Evolutionary conservation across 1,140 invertebrate species (phyloP).

Genomic region (Zaprionus tsacasi): DNA sequence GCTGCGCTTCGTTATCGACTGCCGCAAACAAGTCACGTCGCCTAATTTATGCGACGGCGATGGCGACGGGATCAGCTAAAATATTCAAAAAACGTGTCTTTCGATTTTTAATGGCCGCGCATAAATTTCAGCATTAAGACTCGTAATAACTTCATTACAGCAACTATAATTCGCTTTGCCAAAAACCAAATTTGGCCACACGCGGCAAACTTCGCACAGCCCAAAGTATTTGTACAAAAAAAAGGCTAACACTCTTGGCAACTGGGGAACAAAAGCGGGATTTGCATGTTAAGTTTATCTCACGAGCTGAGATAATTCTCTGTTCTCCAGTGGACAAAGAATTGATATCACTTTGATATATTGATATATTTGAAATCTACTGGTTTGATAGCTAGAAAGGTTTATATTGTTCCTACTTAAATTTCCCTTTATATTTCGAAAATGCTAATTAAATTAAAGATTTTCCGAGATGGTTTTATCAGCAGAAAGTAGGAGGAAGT

Average conservation of each 20-base stretch:
- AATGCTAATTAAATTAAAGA: no score
- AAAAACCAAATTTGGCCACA: slow-evolving; percentile 35
- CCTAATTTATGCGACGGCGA: slow-evolving; percentile 76
- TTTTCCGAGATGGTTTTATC: no score
- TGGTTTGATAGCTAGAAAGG: no score
- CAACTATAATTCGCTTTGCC: slow-evolving; percentile 66
- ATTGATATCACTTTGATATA: no score
- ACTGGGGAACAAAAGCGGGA: background rate
- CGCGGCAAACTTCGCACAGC: slow-evolving; percentile 16
- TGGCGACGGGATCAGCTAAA: slow-evolving; percentile 53
- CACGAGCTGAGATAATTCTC: slow-evolving; percentile 1
- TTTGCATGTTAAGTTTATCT: background rate
- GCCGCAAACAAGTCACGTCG: slow-evolving; percentile 78
- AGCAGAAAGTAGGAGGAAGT: no score
- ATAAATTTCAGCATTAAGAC: slow-evolving; percentile 81
- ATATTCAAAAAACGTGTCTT: slow-evolving; percentile 82
- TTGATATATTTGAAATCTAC: no score
- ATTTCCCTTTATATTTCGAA: no score
- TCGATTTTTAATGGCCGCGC: slow-evolving; percentile 79
- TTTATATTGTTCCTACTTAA: no score
- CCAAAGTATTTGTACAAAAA: slow-evolving; percentile 43
- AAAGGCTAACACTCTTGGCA: no score
- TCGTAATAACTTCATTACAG: slow-evolving; percentile 82
- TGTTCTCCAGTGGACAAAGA: background rate
- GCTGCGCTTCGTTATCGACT: slow-evolving; percentile 65